Percentiles rank a stretch among this genome's conserved stretches.
Evolutionary conservation across 1,140 invertebrate species (phyloP).

Genomic region (Ips nitidus): DNA sequence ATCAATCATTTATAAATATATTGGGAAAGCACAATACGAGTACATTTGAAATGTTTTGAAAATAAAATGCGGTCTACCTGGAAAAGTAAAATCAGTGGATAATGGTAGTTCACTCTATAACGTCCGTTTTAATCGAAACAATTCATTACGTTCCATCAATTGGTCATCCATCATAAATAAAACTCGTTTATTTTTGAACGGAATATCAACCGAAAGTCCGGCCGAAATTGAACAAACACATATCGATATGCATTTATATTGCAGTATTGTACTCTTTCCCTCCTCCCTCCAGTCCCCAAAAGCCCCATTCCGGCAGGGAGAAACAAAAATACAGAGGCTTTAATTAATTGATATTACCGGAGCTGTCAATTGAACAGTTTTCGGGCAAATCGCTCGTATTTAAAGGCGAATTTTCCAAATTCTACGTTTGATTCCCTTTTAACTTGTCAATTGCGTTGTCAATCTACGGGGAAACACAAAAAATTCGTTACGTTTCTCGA

Average conservation of each 20-base stretch:
- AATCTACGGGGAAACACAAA: background rate
- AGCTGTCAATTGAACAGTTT: slow-evolving; percentile 11
- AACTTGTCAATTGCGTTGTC: slow-evolving; percentile 1
- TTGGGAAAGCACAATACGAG: no score
- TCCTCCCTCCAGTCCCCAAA: background rate
- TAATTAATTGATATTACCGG: slow-evolving; percentile 28
- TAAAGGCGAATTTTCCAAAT: no score
- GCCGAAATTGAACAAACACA: slow-evolving; percentile 26
- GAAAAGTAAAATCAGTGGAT: no score
- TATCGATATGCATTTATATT: slow-evolving; percentile 30
- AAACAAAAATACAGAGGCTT: slow-evolving; percentile 22
- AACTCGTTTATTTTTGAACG: slow-evolving; percentile 16
- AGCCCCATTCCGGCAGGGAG: background rate
- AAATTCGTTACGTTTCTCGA: slow-evolving; percentile 19
- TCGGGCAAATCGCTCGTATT: no score
- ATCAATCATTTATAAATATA: no score
- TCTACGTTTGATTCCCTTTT: background rate
- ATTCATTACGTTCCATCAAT: slow-evolving; percentile 20
- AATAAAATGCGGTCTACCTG: no score
- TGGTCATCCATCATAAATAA: slow-evolving; percentile 16
- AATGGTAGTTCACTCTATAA: background rate
- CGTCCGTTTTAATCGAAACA: slow-evolving; percentile 11
- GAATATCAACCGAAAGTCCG: slow-evolving; percentile 15
- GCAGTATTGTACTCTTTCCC: slow-evolving; percentile 22
- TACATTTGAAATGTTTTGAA: no score